Conservation (phyloP, 2,888 invertebrate genomes). For the Dicyrtoma fusca region DNA sequence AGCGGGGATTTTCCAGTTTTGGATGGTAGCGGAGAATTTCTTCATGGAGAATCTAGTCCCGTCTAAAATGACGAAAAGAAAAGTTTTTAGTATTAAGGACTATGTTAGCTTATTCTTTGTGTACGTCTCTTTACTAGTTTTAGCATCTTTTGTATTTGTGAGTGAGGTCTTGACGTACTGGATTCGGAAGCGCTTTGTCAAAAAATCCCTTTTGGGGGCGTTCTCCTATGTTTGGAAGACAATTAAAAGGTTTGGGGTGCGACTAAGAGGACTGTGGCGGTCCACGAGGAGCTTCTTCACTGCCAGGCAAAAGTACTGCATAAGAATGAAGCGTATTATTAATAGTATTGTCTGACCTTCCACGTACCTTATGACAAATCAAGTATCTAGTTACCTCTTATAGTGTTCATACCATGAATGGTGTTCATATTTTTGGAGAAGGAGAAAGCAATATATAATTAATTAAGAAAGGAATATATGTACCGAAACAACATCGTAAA, state of each 20-base stretch:
- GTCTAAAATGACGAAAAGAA: conserved; percentile 20
- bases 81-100: conserved; percentile 48
- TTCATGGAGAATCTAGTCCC: conserved; percentile 37
- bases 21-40: conserved; percentile 48
- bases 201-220: background rate
- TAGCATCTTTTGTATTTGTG: conserved; percentile 42
- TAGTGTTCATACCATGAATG: too few species aligned
- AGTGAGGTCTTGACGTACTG: conserved; percentile 40
- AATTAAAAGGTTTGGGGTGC: background rate
- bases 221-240: background rate
- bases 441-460: too few species aligned
- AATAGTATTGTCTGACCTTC: conserved; percentile 25
- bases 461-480: too few species aligned
- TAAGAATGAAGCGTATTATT: conserved; percentile 26
- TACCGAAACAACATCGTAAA: too few species aligned
- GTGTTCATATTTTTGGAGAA: too few species aligned
- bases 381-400: too few species aligned
- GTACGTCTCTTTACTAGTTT: conserved; percentile 41
- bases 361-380: too few species aligned
- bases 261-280: background rate
- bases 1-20: conserved; percentile 49
- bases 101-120: conserved; percentile 48
- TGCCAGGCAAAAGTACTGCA: conserved; percentile 6
- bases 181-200: background rate
- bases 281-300: conserved; percentile 1